Conservation (phyloP, 53 echinoderm and acorn worm genomes). For the Temnopleurus reevesii region DNA sequence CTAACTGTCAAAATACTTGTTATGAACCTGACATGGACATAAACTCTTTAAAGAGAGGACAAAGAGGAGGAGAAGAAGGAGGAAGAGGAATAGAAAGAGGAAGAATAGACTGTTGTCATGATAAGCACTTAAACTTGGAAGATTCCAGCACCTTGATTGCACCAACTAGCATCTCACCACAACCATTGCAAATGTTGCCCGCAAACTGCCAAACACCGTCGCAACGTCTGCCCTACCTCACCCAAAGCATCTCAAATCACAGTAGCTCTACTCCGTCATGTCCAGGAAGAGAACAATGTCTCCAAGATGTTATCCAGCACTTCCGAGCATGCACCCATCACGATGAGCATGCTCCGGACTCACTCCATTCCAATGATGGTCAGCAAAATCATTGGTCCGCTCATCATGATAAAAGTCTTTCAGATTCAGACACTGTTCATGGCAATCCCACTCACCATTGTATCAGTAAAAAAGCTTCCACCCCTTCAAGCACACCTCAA, state of each 20-base stretch:
- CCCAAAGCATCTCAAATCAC: neutral
- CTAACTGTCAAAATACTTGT: neutral
- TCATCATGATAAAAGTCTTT: neutral
- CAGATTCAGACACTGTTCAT: neutral
- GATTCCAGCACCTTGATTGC: neutral
- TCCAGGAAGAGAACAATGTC: neutral
- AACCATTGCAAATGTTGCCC: neutral
- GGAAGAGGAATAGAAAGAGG: neutral
- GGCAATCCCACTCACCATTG: neutral
- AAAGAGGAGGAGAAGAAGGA: neutral
- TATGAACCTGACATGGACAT: neutral
- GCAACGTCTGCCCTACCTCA: neutral
- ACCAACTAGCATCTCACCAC: neutral
- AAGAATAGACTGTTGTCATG: neutral
- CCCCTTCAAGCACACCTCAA: neutral
- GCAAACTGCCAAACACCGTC: slow-evolving; percentile 2
- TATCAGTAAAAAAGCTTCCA: neutral
- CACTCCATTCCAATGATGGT: too few species aligned
- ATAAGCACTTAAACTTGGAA: neutral
- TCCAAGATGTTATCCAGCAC: too few species aligned
- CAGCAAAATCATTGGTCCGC: neutral
- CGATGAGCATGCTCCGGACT: too few species aligned
- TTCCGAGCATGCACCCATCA: too few species aligned
- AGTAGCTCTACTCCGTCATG: neutral
- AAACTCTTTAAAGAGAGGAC: too few species aligned